Evolutionary conservation across 1,140 invertebrate genomes (phyloP), one percentile per base, ranked within the genome.

Genomic region (Heliconius nattereri): DNA sequence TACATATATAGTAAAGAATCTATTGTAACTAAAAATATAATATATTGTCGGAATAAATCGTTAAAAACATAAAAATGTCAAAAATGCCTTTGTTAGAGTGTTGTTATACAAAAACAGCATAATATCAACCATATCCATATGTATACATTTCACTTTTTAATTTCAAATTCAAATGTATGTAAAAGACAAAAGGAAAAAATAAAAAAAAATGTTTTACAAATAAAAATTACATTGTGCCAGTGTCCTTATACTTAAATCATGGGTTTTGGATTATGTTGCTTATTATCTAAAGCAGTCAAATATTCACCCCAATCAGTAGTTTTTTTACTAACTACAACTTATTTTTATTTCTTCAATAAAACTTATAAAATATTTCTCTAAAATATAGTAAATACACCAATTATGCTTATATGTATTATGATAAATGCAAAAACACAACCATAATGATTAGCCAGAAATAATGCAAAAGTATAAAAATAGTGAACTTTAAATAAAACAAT

Each of bases 371-470:
- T 66, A 66, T 23, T 66, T 66, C 3, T 66, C 5, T 29, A 29
- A 66, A 29, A 26, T n/a, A 66, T 66, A n/a, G 26, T 66, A 9
- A 2, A 66, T 66, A 9, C 20, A 66, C 11, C 11, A 29, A 26
- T 16, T 66, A 66, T 66, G 23, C 60, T 29, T 66, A 29, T 66
- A 23, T 16, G 11, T 66, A 66, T 29, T 11, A 16, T 6, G 26
- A 66, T 66, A 66, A 66, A 66, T 66, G 60, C 60, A 66, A 66
- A 66, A 26, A 26, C 60, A 66, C 60, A 66, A 66, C 60, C 60
- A 66, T 26, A 66, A 66, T 11, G 9, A 29, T 66, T 29, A 29
- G 3, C 11, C 60, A 29, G 26, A 66, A 66, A 29, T 16, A 16
- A 66, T 29, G 26, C 9, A 66, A 66, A 57, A 66, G 13, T 66